phyloP scores from a whole-genome alignment of 2,113 vertebrate species.

The Microcebus tavaratra region DNA sequence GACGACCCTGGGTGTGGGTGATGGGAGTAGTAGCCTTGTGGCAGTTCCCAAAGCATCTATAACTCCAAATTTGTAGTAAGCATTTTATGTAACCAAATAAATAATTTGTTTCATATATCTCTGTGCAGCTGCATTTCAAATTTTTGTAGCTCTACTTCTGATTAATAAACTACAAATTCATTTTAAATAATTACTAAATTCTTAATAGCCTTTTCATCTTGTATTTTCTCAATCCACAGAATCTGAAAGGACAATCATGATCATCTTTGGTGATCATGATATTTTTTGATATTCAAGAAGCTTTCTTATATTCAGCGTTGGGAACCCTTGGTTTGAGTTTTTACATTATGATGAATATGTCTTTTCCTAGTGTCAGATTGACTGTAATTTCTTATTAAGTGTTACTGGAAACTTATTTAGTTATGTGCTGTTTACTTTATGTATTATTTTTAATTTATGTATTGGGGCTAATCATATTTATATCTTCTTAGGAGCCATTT shows the following conservation, averaged over 20 bases:
- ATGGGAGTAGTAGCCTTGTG: background rate
- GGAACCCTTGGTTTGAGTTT: background rate
- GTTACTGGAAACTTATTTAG: background rate
- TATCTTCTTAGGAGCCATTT: constrained; percentile 17
- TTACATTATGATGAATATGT: background rate
- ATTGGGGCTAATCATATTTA: background rate
- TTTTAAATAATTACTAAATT: background rate
- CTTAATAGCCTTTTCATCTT: background rate
- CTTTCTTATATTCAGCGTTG: background rate
- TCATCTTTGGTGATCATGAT: background rate
- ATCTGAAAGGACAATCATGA: background rate
- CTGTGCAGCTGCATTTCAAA: background rate
- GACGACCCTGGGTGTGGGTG: background rate
- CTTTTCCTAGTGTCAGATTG: background rate
- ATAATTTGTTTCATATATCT: background rate
- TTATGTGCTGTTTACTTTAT: background rate
- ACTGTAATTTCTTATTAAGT: background rate
- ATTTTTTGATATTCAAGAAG: background rate
- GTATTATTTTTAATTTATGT: constrained; percentile 28
- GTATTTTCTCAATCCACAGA: background rate
- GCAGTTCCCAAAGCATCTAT: background rate
- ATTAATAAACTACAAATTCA: background rate
- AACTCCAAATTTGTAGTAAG: background rate
- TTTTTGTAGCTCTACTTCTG: background rate
- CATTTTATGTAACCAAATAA: constrained; percentile 16